A percentile compares a stretch with the other conserved stretches of the same genome.
These are phyloP conservation scores for Crematogaster levior DNA, from an alignment of 2,888 invertebrate genomes.

Conservation along the genomic window DNA sequence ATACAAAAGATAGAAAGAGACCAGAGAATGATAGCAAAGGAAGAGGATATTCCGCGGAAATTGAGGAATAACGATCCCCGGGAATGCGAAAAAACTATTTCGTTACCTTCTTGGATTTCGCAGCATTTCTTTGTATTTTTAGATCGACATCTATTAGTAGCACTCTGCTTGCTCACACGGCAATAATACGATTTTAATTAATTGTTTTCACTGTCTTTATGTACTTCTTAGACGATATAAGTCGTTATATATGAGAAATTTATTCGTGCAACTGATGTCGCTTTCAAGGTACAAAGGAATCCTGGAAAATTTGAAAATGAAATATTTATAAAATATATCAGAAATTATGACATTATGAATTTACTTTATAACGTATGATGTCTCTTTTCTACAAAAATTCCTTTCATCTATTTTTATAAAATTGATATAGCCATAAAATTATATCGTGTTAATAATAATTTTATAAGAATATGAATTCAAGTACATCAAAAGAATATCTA, in stretches of 20 bases:
- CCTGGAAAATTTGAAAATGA: conserved; percentile 31
- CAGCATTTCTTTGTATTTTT: conserved; percentile 37
- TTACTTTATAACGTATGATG: background rate
- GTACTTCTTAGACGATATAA: background rate
- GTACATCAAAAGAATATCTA: background rate
- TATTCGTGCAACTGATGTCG: conserved; percentile 18
- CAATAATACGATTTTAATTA: conserved; percentile 43
- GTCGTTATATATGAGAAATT: background rate
- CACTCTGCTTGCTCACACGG: background rate
- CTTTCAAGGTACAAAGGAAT: conserved; percentile 34
- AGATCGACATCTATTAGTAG: conserved; percentile 44
- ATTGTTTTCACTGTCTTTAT: conserved; percentile 9
- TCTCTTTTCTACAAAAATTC: background rate
- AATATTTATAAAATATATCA: conserved; percentile 22
- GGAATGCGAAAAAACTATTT: conserved; percentile 52
- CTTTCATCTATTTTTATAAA: background rate
- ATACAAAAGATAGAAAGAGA: conserved; percentile 49
- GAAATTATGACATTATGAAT: background rate
- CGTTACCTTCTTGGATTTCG: conserved; percentile 38
- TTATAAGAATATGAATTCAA: background rate
- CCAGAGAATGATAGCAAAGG: conserved; percentile 24
- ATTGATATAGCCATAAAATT: background rate
- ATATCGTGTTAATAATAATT: background rate
- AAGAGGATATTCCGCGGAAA: conserved; percentile 54
- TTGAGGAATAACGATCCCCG: conserved; percentile 72